Conservation (phyloP, 2,797 vertebrate species). For the Simalia tracyae region DNA sequence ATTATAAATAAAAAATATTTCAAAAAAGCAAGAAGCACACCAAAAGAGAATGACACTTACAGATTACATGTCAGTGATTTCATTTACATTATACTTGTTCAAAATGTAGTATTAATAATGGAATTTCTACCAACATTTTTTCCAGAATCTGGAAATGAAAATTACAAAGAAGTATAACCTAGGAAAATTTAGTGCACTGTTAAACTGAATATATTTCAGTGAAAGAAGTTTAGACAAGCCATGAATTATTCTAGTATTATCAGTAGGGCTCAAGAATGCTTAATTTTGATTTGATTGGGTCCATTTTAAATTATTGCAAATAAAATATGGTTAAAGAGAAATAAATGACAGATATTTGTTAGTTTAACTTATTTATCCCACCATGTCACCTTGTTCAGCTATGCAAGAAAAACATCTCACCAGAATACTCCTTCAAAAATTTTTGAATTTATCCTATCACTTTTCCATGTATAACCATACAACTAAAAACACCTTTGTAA, state of each 20-base stretch:
- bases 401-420: not conserved
- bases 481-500: not conserved
- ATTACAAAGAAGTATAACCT: not conserved
- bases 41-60: slow-evolving; percentile 54
- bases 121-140: not conserved
- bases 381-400: not conserved
- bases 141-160: not conserved
- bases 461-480: not conserved
- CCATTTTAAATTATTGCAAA: not conserved
- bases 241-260: not conserved
- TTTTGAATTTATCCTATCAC: not conserved
- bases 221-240: not conserved
- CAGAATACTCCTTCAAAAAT: slow-evolving; percentile 5
- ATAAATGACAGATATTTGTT: not conserved
- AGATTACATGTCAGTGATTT: slow-evolving; percentile 46
- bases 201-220: not conserved
- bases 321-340: not conserved
- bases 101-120: slow-evolving; percentile 13
- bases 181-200: not conserved
- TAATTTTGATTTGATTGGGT: not conserved
- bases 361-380: not conserved
- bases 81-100: slow-evolving; percentile 33
- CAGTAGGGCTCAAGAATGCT: not conserved
- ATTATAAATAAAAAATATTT: not conserved
- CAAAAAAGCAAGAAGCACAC: not conserved